These are phyloP conservation scores for Meghimatium bilineatum DNA, from an alignment of 2,888 invertebrate species.

Conservation along the genomic window DNA sequence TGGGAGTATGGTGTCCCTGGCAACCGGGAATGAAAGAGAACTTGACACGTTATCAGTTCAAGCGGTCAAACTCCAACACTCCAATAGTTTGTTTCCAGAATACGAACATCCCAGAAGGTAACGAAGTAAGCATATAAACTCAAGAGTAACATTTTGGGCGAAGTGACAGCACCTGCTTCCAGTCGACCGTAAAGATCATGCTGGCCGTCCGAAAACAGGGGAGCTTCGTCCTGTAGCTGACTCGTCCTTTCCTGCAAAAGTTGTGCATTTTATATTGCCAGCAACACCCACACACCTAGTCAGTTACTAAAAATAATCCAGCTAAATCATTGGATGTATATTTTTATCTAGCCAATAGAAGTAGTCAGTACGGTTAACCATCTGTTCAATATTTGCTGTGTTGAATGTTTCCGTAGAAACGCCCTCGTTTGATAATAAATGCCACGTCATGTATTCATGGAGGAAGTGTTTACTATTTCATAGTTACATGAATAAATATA, in stretches of 20 bases:
- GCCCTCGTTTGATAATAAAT: no score
- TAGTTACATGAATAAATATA: no score
- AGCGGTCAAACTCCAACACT: slow-evolving; percentile 33
- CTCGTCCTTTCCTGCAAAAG: no score
- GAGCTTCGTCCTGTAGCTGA: neutral
- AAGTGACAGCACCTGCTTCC: slow-evolving; percentile 55
- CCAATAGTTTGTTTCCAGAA: slow-evolving; percentile 44
- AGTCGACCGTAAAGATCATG: slow-evolving; percentile 40
- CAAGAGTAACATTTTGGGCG: slow-evolving; percentile 1
- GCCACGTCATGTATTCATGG: no score
- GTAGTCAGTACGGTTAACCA: neutral
- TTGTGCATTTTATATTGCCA: neutral
- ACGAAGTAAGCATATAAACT: slow-evolving; percentile 53
- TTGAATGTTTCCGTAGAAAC: no score
- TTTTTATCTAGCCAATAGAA: neutral
- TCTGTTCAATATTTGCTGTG: no score
- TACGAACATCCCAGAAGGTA: slow-evolving; percentile 50
- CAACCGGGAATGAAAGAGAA: slow-evolving; percentile 50
- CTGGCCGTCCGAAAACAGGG: slow-evolving; percentile 27
- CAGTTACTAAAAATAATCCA: neutral
- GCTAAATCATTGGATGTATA: neutral
- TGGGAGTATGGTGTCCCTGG: slow-evolving; percentile 43
- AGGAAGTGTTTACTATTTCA: no score
- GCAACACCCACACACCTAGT: neutral
- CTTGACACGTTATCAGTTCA: slow-evolving; percentile 15